phyloP scores from a whole-genome alignment of 2,113 vertebrate species.

The Albula goreensis region DNA sequence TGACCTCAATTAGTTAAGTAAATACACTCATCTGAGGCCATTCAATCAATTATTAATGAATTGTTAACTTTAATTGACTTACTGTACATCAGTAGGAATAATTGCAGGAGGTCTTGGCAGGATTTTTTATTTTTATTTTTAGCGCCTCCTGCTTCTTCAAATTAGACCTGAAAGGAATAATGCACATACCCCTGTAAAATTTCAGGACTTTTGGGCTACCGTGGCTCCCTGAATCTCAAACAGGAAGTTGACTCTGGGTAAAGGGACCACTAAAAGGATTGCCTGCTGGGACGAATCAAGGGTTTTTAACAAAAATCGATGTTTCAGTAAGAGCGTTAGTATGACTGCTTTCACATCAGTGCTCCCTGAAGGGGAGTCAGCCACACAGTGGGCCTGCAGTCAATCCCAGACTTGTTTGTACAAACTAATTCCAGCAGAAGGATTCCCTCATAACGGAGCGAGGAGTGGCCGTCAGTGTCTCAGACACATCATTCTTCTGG shows the following conservation, averaged over 20 bases:
- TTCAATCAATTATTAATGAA: background rate
- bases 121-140: background rate
- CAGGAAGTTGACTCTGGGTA: background rate
- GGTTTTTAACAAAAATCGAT: slow-evolving; percentile 7
- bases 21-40: background rate
- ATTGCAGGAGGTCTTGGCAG: background rate
- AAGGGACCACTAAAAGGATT: background rate
- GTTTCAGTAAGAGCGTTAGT: background rate
- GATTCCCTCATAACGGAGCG: background rate
- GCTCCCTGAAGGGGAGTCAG: background rate
- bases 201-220: background rate
- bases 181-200: background rate
- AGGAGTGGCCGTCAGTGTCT: background rate
- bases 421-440: background rate
- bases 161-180: background rate
- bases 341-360: background rate
- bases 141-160: background rate
- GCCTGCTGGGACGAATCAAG: slow-evolving; percentile 3
- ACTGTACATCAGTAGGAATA: background rate
- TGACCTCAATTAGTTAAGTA: background rate
- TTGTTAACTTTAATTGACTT: background rate
- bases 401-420: slow-evolving; percentile 1
- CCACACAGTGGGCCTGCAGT: background rate
- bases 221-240: background rate
- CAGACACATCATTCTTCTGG: background rate